Percentiles rank a stretch among this genome's conserved stretches.
These are phyloP conservation scores for Ephydatia muelleri DNA, from an alignment of 37 sponge, comb jelly and placozoan genomes.

Conservation along the genomic window DNA sequence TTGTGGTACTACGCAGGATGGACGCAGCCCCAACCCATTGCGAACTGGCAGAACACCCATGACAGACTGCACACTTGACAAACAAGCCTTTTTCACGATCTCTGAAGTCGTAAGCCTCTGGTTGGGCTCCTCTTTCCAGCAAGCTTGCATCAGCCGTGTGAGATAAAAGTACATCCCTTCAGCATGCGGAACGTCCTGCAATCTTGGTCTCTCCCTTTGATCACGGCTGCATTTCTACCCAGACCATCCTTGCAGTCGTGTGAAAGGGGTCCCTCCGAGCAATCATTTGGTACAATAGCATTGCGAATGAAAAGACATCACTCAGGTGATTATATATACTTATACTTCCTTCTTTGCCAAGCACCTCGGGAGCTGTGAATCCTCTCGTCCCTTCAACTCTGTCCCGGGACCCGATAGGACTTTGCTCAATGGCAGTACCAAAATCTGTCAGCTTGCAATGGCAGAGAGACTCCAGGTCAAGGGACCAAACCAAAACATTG, in stretches of 20 bases:
- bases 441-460: constrained; percentile 72
- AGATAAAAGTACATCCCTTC: constrained; percentile 24
- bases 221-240: constrained; percentile 23
- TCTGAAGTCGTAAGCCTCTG: constrained; percentile 19
- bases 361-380: constrained; percentile 61
- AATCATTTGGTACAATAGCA: constrained; percentile 69
- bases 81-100: neutral
- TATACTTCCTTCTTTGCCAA: neutral
- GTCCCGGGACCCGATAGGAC: constrained; percentile 40
- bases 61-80: neutral
- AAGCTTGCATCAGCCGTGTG: constrained; percentile 39
- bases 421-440: constrained; percentile 44
- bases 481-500: constrained; percentile 71
- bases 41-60: too few relatives aligned
- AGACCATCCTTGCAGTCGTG: neutral
- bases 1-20: too few relatives aligned
- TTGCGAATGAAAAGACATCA: constrained; percentile 63
- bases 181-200: constrained; percentile 26
- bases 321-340: constrained; percentile 41
- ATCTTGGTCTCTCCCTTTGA: constrained; percentile 30
- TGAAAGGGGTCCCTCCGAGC: constrained; percentile 42
- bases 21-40: too few relatives aligned
- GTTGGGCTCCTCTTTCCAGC: constrained; percentile 46
- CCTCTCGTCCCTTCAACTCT: constrained; percentile 70
- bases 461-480: constrained; percentile 36